Percentiles rank a stretch among this genome's conserved stretches.
phyloP scores from a whole-genome alignment of 2,113 vertebrate genomes.

The Oostethus manadensis region DNA sequence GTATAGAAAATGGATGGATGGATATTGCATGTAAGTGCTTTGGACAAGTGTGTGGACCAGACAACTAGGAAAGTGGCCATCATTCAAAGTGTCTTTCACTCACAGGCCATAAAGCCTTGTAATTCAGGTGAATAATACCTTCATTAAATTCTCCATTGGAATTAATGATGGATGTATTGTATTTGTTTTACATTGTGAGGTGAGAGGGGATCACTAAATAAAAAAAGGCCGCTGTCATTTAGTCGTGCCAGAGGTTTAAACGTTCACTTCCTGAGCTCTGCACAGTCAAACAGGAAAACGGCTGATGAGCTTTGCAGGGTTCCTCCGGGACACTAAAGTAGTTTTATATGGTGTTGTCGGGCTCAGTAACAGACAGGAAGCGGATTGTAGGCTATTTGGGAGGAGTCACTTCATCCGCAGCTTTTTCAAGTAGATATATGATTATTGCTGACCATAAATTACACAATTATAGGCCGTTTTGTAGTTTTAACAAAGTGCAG shows the following conservation, averaged over 20 bases:
- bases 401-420: constrained; percentile 11
- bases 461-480: constrained; percentile 5
- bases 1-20: too few species aligned
- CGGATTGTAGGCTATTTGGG: background rate
- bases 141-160: constrained; percentile 32
- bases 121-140: constrained; percentile 18
- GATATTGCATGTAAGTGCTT: background rate
- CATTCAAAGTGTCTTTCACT: constrained; percentile 1
- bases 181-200: constrained; percentile 12
- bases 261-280: background rate
- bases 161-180: constrained; percentile 21
- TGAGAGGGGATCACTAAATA: constrained; percentile 9
- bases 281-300: background rate
- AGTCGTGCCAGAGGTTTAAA: background rate
- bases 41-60: background rate
- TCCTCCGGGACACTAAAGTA: constrained; percentile 11
- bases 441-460: constrained; percentile 7
- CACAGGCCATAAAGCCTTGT: background rate
- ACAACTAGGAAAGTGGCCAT: background rate
- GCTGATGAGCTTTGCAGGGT: background rate
- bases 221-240: constrained; percentile 13
- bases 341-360: constrained; percentile 11
- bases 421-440: constrained; percentile 5
- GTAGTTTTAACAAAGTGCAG: constrained; percentile 10
- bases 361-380: constrained; percentile 12